Evolutionary conservation across 2,888 invertebrate species (phyloP), one percentile per base, ranked within the genome.

Genomic region (Tetanocera ferruginea): DNA sequence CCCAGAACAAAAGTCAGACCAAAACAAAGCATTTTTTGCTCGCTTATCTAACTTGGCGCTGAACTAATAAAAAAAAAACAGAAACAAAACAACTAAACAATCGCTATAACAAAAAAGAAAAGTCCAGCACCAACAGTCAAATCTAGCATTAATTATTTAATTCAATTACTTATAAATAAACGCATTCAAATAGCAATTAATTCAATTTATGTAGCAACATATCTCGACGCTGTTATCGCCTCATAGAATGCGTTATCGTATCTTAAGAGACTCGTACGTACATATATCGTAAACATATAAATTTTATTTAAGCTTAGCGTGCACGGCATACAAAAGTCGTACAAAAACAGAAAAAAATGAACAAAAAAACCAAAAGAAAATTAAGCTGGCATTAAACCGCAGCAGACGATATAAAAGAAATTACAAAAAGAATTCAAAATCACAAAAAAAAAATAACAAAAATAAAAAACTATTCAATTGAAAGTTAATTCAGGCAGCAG

Each of bases 181-280:
- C 77, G 84, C 86, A 83, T 86, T 72, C 77, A 72, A 86, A 85
- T 86, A 84, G 84, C 84, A 85, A 83, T 85, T 85, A 86, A 85
- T 85, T 86, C 84, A 84, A 85, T 86, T 86, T 85, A 80, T 80
- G 80, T 77, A 64, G 79, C 43, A 76, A 70, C 76, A 62, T 76
- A 73, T 73, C 69, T 66, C 17, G 55, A 28, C 67, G 72, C 52
- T 52, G 60, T 76, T 73, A 76, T 66, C 71, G 70, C 62, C 67
- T 43, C 28, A 25, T 25, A n/a, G 25, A 34, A 34, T 66, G 52
- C 70, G 60, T 62, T 52, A 64, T 72, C 67, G 72, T 73, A 49
- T 52, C 72, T 43, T 5, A 5, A 51, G 23, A 51, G 69, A 60
- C 17, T 66, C 64, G 17, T 51, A 28, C 52, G 23, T 17, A 51